Evolutionary conservation across 2,888 invertebrate genomes (phyloP), one percentile per base, ranked within the genome.

Genomic region (Malthinus seriepunctatus): DNA sequence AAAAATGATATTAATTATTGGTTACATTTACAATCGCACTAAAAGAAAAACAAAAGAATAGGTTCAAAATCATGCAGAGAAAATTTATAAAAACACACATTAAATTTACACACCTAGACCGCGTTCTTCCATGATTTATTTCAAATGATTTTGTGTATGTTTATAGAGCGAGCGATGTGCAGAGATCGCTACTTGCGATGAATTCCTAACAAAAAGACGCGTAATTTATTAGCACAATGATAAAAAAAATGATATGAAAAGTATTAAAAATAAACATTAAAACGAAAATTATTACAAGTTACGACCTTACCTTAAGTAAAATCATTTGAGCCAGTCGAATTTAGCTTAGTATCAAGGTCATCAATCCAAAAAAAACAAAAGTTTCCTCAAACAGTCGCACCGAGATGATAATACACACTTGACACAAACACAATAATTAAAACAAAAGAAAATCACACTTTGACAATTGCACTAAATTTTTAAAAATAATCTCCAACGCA

Each of bases 71-170:
- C 58, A 53, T 58, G 47, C 58, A 58, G 15, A 12, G 9, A 51
- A 38, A 52, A 15, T 37, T 3, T 23, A 23, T 34, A 50, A 32
- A 56, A 48, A 56, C 56, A 61, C 56, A 63, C 15, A 57, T 31
- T 11, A 63, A 60, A 54, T 66, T 70, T 75, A 75, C 75, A 75
- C 73, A 75, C 75, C 75, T 74, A 74, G 69, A 66, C 72, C 69
- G 69, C 69, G 72, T 65, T 75, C 74, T 66, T 75, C 74, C 75
- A 75, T 74, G 69, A 72, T 68, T 68, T 70, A 69, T 70, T 59
- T 54, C 50, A 38, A 57, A 60, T 60, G 51, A 56, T 46, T 46
- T 39, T 23, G 23, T 23, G 23, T 23, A 23, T 23, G 23, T 23
- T 23, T 23, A 23, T 23, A 23, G 23, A 23, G 23, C 23, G 23